A percentile compares a stretch with the other conserved stretches of the same genome.
Conservation (phyloP, 2,888 invertebrate genomes). For the Dryococelus australis region DNA sequence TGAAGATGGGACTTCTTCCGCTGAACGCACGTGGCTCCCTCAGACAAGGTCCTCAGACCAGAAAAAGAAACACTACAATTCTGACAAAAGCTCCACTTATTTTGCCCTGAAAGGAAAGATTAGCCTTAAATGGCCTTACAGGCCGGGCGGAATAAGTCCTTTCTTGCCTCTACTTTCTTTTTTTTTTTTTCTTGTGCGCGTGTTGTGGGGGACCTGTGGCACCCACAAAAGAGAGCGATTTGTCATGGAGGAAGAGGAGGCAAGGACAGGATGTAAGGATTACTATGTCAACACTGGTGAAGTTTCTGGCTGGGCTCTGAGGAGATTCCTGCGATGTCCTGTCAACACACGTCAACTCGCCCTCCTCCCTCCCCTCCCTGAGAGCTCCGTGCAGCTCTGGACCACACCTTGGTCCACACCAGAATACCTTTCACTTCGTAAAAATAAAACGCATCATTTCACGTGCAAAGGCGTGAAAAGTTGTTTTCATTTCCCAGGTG, state of each 20-base stretch:
- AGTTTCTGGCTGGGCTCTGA: constrained; percentile 23
- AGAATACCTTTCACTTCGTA: too few species aligned
- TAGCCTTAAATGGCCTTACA: constrained; percentile 39
- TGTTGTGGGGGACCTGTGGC: background rate
- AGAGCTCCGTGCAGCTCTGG: too few species aligned
- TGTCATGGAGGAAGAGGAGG: constrained; percentile 1
- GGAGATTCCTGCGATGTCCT: background rate
- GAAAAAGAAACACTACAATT: constrained; percentile 13
- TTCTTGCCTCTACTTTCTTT: background rate
- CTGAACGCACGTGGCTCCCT: background rate
- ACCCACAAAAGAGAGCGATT: constrained; percentile 19
- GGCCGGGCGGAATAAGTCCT: constrained; percentile 33
- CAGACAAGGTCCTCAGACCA: background rate
- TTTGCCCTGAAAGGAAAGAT: constrained; percentile 33
- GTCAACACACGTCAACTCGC: constrained; percentile 20
- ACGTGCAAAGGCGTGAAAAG: too few species aligned
- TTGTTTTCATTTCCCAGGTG: too few species aligned
- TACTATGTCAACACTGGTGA: constrained; percentile 37
- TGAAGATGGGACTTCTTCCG: background rate
- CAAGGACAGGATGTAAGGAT: constrained; percentile 37
- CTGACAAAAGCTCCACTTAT: constrained; percentile 28
- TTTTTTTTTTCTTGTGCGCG: background rate
- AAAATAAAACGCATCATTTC: too few species aligned
- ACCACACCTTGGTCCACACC: too few species aligned
- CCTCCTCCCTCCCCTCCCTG: too few species aligned